Evolutionary conservation across 2,113 vertebrate genomes (phyloP).

Genomic region (Bathybates hornii): DNA sequence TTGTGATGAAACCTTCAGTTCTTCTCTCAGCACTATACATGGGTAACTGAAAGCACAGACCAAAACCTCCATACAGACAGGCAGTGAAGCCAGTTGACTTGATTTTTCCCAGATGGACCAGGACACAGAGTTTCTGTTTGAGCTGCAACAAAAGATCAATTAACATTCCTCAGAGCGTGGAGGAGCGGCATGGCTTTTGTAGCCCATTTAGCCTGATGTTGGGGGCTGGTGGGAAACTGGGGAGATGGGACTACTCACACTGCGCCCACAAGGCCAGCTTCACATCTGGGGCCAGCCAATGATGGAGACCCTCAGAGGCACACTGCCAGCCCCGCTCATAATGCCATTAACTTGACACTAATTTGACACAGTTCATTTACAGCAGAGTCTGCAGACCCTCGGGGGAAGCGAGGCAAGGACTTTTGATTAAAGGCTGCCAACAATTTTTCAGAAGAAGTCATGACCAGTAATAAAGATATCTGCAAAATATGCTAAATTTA

Average conservation of each 20-base stretch:
- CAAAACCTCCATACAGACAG: not conserved
- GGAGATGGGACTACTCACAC: constrained; percentile 42
- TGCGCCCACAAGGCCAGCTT: constrained; percentile 10
- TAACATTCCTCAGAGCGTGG: constrained; percentile 56
- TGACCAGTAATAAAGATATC: not conserved
- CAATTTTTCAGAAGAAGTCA: not conserved
- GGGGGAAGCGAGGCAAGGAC: not conserved
- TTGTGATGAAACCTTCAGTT: not conserved
- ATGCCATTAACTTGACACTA: constrained; percentile 35
- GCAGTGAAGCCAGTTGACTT: constrained; percentile 18
- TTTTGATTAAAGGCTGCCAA: not conserved
- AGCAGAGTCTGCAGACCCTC: not conserved
- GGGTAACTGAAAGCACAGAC: not conserved
- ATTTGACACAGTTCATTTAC: constrained; percentile 25
- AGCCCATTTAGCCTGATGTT: constrained; percentile 56
- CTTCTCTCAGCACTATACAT: not conserved
- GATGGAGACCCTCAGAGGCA: constrained; percentile 24
- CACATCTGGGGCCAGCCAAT: constrained; percentile 59
- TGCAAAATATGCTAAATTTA: not conserved
- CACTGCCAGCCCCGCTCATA: constrained; percentile 7
- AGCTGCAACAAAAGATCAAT: constrained; percentile 57
- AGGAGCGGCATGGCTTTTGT: constrained; percentile 41
- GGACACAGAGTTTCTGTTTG: constrained; percentile 59
- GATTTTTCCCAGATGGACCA: constrained; percentile 57
- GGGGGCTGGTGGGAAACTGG: constrained; percentile 56